Evolutionary conservation across 2,113 vertebrate species (phyloP).

Genomic region (Gallinago undulata): DNA sequence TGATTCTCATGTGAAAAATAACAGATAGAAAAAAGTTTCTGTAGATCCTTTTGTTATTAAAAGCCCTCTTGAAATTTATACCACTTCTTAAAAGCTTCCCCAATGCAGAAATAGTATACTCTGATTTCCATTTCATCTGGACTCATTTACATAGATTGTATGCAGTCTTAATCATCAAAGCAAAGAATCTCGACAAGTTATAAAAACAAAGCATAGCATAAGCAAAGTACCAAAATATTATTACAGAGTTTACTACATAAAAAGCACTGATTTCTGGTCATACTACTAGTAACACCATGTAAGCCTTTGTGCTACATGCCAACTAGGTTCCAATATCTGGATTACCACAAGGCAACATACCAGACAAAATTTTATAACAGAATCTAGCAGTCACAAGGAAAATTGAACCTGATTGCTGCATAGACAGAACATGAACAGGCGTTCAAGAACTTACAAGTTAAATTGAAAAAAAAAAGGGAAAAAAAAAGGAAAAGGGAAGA

Average conservation of each 20-base stretch:
- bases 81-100: not conserved
- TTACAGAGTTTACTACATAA: not conserved
- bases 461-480: not conserved
- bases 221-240: not conserved
- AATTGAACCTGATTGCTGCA: not conserved
- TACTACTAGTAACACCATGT: rapidly evolving
- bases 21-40: not conserved
- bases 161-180: not conserved
- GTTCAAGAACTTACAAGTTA: not conserved
- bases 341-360: not conserved
- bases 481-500: not conserved
- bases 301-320: not conserved
- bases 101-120: not conserved
- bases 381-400: not conserved
- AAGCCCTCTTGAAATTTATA: not conserved
- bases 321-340: not conserved
- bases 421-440: not conserved
- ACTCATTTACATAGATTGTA: not conserved
- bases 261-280: not conserved
- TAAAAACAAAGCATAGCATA: not conserved
- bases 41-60: not conserved
- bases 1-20: not conserved
- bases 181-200: not conserved
- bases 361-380: not conserved
- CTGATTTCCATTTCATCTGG: not conserved